These are phyloP conservation scores for Erpetoichthys calabaricus DNA, from an alignment of 2,797 vertebrate genomes.

Conservation along the genomic window DNA sequence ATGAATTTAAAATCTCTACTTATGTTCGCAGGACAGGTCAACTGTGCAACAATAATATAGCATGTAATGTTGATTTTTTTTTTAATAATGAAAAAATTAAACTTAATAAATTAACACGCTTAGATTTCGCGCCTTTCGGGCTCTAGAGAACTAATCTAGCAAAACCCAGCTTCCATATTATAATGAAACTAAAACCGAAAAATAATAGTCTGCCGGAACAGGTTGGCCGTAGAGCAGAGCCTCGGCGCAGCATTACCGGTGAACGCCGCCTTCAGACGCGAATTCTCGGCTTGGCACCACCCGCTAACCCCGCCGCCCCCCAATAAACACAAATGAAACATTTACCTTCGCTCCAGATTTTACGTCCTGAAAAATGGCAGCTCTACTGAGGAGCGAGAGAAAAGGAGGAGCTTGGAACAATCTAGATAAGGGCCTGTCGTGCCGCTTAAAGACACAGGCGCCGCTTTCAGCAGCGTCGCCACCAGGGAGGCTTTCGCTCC, in stretches of 20 bases:
- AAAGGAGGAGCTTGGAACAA: constrained; percentile 13
- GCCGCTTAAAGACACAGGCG: constrained; percentile 9
- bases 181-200: neutral
- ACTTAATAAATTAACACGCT: too few relatives aligned
- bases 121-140: too few relatives aligned
- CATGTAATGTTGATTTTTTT: too few relatives aligned
- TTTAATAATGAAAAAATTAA: too few relatives aligned
- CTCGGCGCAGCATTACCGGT: too few relatives aligned
- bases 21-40: too few relatives aligned
- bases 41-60: too few relatives aligned
- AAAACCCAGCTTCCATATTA: neutral
- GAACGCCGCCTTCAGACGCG: neutral
- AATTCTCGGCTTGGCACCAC: neutral
- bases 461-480: too few relatives aligned
- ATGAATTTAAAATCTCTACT: neutral
- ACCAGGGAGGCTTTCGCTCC: too few relatives aligned
- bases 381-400: constrained; percentile 7
- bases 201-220: too few relatives aligned
- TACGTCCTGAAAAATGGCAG: constrained; percentile 17
- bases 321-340: constrained; percentile 4
- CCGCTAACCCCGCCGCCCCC: neutral
- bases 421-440: constrained; percentile 5
- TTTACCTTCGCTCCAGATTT: constrained; percentile 12
- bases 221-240: too few relatives aligned
- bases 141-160: neutral